These are phyloP conservation scores for Heliconius cydno DNA, from an alignment of 2,888 invertebrate genomes.

Conservation along the genomic window DNA sequence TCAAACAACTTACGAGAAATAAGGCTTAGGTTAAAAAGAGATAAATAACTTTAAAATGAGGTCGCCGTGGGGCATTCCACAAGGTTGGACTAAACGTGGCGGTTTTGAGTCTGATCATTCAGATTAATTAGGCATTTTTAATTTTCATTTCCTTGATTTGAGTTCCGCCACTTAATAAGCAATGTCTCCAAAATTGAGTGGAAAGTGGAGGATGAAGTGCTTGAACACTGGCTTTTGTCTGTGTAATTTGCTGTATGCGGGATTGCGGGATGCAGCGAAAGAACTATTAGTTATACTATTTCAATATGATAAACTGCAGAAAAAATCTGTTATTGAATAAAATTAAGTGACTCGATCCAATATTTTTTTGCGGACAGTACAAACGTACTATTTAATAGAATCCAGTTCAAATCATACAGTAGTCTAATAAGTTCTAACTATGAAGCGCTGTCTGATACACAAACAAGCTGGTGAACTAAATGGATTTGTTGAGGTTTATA, in stretches of 20 bases:
- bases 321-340: not conserved
- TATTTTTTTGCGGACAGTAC: conserved; percentile 14
- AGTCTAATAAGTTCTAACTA: conserved; percentile 4
- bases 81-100: too few relatives aligned
- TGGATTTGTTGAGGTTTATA: too few relatives aligned
- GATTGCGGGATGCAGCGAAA: too few relatives aligned
- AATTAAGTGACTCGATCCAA: not conserved
- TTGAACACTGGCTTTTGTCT: too few relatives aligned
- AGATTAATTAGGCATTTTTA: not conserved
- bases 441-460: not conserved
- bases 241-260: too few relatives aligned
- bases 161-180: not conserved
- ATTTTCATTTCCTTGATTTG: not conserved
- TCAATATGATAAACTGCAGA: not conserved
- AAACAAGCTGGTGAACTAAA: not conserved
- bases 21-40: too few relatives aligned
- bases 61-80: too few relatives aligned
- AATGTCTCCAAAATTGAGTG: too few relatives aligned
- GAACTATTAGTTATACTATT: too few relatives aligned
- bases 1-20: too few relatives aligned
- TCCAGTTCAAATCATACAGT: conserved; percentile 21
- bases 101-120: not conserved
- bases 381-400: conserved; percentile 21
- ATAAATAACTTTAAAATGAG: too few relatives aligned
- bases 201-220: too few relatives aligned